A percentile compares a stretch with the other conserved stretches of the same genome.
Evolutionary conservation across 2,797 vertebrate genomes (phyloP).

Genomic region (Ambastaia sidthimunki): DNA sequence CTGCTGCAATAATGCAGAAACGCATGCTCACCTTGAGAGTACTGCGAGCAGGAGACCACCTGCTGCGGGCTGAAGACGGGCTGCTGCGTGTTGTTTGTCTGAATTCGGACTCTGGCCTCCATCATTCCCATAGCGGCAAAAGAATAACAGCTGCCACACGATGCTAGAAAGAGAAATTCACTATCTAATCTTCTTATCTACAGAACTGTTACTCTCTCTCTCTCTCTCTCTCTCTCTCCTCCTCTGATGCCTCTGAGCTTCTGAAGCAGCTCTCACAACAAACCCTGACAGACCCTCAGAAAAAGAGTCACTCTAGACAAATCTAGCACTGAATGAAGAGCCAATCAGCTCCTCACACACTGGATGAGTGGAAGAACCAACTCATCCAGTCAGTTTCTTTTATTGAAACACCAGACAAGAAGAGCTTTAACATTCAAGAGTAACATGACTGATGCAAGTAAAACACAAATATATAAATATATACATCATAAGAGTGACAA

Average conservation of each 20-base stretch:
- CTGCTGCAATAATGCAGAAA: background rate
- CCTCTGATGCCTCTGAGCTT: background rate
- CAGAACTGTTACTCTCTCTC: background rate
- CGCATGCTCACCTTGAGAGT: constrained; percentile 86
- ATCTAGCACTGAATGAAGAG: background rate
- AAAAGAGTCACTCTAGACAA: constrained; percentile 16
- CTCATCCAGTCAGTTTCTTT: background rate
- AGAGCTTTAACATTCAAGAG: no score
- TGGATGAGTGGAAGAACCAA: background rate
- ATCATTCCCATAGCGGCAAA: constrained; percentile 95
- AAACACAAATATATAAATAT: no score
- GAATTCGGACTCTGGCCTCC: constrained; percentile 89
- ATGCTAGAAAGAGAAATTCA: constrained; percentile 61
- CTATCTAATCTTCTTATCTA: background rate
- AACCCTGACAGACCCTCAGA: background rate
- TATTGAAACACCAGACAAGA: background rate
- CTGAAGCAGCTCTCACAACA: constrained; percentile 11
- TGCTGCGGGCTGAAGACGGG: constrained; percentile 91
- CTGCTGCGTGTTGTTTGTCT: constrained; percentile 86
- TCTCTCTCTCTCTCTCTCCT: background rate
- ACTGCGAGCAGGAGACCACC: constrained; percentile 92
- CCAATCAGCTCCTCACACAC: background rate
- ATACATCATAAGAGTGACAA: no score
- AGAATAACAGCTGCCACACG: constrained; percentile 94
- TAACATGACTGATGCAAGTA: no score